phyloP scores from a whole-genome alignment of 2,888 invertebrate genomes.

The Cremastinae sp. region DNA sequence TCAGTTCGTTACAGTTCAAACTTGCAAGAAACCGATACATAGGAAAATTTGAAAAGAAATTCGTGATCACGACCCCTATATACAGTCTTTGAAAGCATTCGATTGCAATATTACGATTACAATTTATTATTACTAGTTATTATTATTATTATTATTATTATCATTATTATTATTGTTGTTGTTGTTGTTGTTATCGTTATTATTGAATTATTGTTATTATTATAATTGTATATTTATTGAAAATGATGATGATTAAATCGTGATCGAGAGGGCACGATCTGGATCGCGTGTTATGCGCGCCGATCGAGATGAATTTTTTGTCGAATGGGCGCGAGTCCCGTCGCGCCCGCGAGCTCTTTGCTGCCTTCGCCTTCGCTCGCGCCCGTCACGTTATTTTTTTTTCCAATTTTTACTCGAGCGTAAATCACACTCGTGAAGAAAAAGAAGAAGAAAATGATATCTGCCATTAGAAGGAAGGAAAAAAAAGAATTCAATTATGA shows the following conservation, averaged over 20 bases:
- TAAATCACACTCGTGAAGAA: background rate
- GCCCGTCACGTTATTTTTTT: background rate
- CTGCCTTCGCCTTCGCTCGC: too few relatives aligned
- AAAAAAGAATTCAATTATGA: too few relatives aligned
- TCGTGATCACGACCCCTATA: too few relatives aligned
- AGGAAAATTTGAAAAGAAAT: too few relatives aligned
- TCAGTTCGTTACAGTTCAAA: too few relatives aligned
- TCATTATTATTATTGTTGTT: constrained; percentile 34
- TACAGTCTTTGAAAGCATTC: too few relatives aligned
- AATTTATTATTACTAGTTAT: constrained; percentile 33
- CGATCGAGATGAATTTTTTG: constrained; percentile 52
- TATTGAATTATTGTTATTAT: constrained; percentile 27
- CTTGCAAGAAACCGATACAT: too few relatives aligned
- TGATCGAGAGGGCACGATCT: constrained; percentile 64
- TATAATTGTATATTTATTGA: constrained; percentile 50
- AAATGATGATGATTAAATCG: constrained; percentile 57
- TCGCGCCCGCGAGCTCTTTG: too few relatives aligned
- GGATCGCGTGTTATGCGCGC: constrained; percentile 59
- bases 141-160: constrained; percentile 34
- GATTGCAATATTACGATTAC: constrained; percentile 34
- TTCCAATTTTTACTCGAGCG: too few relatives aligned
- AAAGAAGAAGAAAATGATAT: constrained; percentile 3
- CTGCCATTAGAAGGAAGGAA: background rate
- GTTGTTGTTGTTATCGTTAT: constrained; percentile 29
- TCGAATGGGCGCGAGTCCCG: constrained; percentile 49